Conservation (phyloP, 2,113 vertebrate genomes). For the Calidris pugnax region DNA sequence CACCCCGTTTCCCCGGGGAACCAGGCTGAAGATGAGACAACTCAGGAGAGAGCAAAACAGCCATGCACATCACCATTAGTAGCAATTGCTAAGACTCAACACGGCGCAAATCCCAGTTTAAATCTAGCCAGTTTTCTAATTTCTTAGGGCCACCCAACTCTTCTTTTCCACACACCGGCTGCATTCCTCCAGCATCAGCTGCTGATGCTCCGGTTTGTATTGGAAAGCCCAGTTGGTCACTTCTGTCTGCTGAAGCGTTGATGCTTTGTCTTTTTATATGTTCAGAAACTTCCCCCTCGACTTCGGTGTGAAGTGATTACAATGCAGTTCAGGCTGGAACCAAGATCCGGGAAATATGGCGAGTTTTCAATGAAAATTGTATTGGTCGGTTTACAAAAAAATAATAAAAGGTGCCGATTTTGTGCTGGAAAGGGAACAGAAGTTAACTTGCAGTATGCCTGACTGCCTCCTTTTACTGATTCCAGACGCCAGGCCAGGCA, state of each 20-base stretch:
- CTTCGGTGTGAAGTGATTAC: not conserved
- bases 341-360: not conserved
- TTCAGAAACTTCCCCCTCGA: not conserved
- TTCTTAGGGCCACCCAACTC: not conserved
- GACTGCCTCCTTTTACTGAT: constrained; percentile 44
- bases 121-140: not conserved
- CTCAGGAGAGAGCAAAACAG: not conserved
- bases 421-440: constrained; percentile 5
- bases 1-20: fast-evolving
- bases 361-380: not conserved
- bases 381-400: not conserved
- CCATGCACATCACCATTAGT: not conserved
- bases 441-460: not conserved
- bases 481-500: constrained; percentile 47
- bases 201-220: not conserved
- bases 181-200: not conserved
- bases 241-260: not conserved
- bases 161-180: not conserved
- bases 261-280: not conserved
- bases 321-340: not conserved
- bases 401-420: not conserved
- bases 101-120: not conserved
- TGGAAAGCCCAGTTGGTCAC: not conserved
- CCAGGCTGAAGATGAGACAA: not conserved
- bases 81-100: not conserved